Percentiles rank a stretch among this genome's conserved stretches.
phyloP scores from a whole-genome alignment of 2,113 vertebrate species.

The Haplochromis vanheusdeni region DNA sequence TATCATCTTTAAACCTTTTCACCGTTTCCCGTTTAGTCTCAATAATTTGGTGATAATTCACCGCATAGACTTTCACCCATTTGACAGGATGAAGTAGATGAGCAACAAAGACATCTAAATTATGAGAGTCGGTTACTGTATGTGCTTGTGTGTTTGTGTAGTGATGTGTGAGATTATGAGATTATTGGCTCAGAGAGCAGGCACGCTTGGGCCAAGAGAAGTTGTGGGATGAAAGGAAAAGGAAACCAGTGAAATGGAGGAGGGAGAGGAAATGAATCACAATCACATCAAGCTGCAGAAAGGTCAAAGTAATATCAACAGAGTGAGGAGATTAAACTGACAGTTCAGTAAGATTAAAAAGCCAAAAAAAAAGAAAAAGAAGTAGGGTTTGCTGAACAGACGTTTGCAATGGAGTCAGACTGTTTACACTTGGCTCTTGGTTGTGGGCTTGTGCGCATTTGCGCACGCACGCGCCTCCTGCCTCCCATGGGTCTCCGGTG shows the following conservation, averaged over 20 bases:
- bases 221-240: slow-evolving; percentile 23
- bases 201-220: slow-evolving; percentile 13
- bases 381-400: slow-evolving; percentile 1
- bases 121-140: not conserved
- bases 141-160: slow-evolving; percentile 25
- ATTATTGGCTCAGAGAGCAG: slow-evolving; percentile 39
- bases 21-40: not conserved
- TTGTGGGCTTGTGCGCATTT: not conserved
- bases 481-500: slow-evolving; percentile 52
- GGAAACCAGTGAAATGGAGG: slow-evolving; percentile 8
- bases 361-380: not conserved
- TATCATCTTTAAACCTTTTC: not conserved
- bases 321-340: slow-evolving; percentile 29
- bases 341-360: slow-evolving; percentile 12
- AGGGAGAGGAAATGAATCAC: slow-evolving; percentile 29
- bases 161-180: slow-evolving; percentile 53
- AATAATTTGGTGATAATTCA: not conserved
- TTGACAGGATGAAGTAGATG: not conserved
- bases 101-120: slow-evolving; percentile 11
- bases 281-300: slow-evolving; percentile 32
- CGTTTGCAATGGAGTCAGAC: slow-evolving; percentile 4
- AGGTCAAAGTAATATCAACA: slow-evolving; percentile 33
- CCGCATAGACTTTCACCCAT: not conserved
- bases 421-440: slow-evolving; percentile 25
- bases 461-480: slow-evolving; percentile 1